Evolutionary conservation across 2,113 vertebrate genomes (phyloP), one percentile per base, ranked within the genome.

Genomic region (Bubo scandiacus): DNA sequence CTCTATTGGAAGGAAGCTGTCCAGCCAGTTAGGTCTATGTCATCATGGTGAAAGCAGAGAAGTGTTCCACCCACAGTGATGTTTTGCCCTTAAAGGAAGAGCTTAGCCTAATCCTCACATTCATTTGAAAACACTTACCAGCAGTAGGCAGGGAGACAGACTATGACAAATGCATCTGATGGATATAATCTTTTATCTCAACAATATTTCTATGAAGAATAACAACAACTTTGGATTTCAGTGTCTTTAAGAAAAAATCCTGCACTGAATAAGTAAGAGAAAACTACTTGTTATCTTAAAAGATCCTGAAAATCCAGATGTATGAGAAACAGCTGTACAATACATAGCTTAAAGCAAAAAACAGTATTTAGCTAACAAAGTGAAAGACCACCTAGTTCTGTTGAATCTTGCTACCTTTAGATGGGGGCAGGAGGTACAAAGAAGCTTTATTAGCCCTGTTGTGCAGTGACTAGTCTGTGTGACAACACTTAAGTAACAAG

Each of bases 1-100:
- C 70, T 75, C 40, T 88, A 32, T 68, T 81, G 67, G 84, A 91
- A 97, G 94, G 77, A 96, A 91, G 80, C 82, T 87, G 94, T 72
- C 63, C 77, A 94, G 94, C 94, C 95, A 87, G 79, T 95, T 84
- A 93, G 62, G 62, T 70, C 59, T 91, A 18, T 84, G 72, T 86
- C 51, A 3, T 80, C 57, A 52, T 78, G 81, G 66, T 58, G 47
- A 85, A 84, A 96, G 88, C 67, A 93, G 38, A 66, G 49, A 70
- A 47, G 11, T 15, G 70, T 94, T 96, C 80, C 71, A 81, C 91
- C 83, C 80, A 80, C 71, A 66, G 62, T 2, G 5, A 8, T 88
- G 19, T 94, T 91, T 91, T 85, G 49, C 22, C 20, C 62, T 85
- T 90, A 80, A 25, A 90, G 81, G 81, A 94, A 92, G 89, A 82